Evolutionary conservation across 2,113 vertebrate species (phyloP), one percentile per base, ranked within the genome.

Genomic region (Climacteris rufus): DNA sequence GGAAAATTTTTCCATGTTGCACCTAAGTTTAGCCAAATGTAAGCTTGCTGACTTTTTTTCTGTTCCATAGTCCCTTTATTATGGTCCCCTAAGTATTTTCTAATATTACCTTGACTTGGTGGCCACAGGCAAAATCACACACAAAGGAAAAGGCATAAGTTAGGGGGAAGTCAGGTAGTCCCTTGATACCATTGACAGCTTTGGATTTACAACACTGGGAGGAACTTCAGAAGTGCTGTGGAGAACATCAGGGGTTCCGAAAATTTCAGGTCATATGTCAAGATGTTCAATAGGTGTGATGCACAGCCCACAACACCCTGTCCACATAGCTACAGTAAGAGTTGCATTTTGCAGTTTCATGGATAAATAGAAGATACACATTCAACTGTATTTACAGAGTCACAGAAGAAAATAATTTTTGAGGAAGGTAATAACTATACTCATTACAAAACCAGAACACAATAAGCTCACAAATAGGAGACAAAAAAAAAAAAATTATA

Each of bases 401-500:
- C 8, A 53, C 5, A 61, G 31, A 71, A 54, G 23, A 84, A 84
- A 4, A 78, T 70, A 56, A 45, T 5, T 11, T 68, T 56, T 77
- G 30, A 65, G 7, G 6, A 69, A 33, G 15, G 10, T 15, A 74
- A n/a, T 50, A 72, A 45, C 11, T 15, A 37, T 25, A 40, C 1
- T 39, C 1, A 1, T 24, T 44, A 86, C 21, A 54, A 56, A 77
- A 71, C 17, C 6, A 69, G 31, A 65, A 39, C 2, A 57, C 65
- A 80, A 52, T 9, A 76, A 20, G 6, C 3, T 59, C 47, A 61
- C 3, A 59, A 57, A 83, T 12, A 70, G 5, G 2, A 69, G 35
- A n/a, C 10, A 6, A 10, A 68, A 86, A 63, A 70, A 6, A 10
- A 68, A 86, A 63, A 70, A 3, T 0, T 0, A 1, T 40, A 54